These are phyloP conservation scores for Akabosia matsudoensis DNA, from an alignment of 1,140 invertebrate species.

Conservation along the genomic window DNA sequence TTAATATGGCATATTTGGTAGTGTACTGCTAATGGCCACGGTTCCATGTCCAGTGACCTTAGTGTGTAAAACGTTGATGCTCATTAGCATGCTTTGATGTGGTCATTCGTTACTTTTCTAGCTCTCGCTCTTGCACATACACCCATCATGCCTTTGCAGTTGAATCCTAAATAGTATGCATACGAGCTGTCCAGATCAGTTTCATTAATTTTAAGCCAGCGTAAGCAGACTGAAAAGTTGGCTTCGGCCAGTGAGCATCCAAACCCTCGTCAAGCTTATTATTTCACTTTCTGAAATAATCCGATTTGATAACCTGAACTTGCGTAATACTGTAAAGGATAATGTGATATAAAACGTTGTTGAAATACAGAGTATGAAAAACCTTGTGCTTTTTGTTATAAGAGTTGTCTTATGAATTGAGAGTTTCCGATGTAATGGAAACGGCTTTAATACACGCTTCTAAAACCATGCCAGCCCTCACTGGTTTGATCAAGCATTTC, in stretches of 20 bases:
- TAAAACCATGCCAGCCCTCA: too few species aligned
- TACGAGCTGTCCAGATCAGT: not conserved
- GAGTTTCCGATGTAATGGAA: not conserved
- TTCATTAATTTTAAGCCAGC: not conserved
- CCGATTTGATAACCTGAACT: not conserved
- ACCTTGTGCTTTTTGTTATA: too few species aligned
- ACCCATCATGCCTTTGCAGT: too few species aligned
- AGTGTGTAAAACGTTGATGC: not conserved
- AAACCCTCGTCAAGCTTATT: not conserved
- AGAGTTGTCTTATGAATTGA: too few species aligned
- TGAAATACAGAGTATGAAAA: too few species aligned
- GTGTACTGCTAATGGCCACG: not conserved
- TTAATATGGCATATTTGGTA: not conserved
- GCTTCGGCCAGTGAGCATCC: not conserved
- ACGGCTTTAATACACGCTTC: too few species aligned
- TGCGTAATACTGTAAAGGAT: not conserved
- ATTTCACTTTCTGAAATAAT: not conserved
- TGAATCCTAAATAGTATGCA: too few species aligned
- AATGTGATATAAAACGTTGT: not conserved
- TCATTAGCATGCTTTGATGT: constrained; percentile 14
- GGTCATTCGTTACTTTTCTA: not conserved
- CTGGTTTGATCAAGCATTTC: not conserved
- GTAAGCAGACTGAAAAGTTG: not conserved
- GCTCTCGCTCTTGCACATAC: too few species aligned
- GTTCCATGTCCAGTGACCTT: constrained; percentile 1